A percentile compares a stretch with the other conserved stretches of the same genome.
Evolutionary conservation across 2,888 invertebrate species (phyloP).

Genomic region (Lasioglossum malachurum): DNA sequence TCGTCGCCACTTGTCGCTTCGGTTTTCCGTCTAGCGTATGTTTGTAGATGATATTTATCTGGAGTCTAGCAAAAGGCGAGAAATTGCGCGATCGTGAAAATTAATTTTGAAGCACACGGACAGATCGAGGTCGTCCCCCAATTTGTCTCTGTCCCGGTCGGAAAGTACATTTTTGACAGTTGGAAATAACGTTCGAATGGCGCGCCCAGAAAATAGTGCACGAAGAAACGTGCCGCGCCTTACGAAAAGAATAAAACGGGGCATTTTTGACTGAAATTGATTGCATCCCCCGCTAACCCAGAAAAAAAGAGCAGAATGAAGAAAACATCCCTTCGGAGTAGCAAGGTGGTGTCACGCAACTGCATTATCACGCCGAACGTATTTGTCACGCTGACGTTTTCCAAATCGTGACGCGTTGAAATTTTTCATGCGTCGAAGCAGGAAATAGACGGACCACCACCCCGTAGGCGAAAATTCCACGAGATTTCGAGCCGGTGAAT

Average conservation of each 20-base stretch:
- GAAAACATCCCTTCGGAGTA: slow-evolving; percentile 55
- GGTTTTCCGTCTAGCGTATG: background rate
- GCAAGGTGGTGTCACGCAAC: slow-evolving; percentile 63
- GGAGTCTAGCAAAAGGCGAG: background rate
- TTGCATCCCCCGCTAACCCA: slow-evolving; percentile 41
- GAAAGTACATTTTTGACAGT: background rate
- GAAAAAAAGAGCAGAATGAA: slow-evolving; percentile 37
- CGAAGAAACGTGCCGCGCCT: slow-evolving; percentile 20
- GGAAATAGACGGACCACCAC: background rate
- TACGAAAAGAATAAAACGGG: slow-evolving; percentile 29
- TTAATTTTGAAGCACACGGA: background rate
- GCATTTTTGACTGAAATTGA: slow-evolving; percentile 64
- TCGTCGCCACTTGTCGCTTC: background rate
- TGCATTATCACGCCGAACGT: slow-evolving; percentile 70
- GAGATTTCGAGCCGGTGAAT: background rate
- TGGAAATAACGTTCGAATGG: background rate
- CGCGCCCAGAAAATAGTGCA: background rate
- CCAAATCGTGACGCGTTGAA: slow-evolving; percentile 71
- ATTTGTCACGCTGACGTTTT: slow-evolving; percentile 76
- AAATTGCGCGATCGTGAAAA: background rate
- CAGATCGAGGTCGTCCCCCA: background rate
- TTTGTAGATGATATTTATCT: background rate
- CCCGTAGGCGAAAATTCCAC: background rate
- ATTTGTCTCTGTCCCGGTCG: slow-evolving; percentile 1
- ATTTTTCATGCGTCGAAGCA: slow-evolving; percentile 46